Evolutionary conservation across 1,140 invertebrate species (phyloP).

Genomic region (Penaeus vannamei): DNA sequence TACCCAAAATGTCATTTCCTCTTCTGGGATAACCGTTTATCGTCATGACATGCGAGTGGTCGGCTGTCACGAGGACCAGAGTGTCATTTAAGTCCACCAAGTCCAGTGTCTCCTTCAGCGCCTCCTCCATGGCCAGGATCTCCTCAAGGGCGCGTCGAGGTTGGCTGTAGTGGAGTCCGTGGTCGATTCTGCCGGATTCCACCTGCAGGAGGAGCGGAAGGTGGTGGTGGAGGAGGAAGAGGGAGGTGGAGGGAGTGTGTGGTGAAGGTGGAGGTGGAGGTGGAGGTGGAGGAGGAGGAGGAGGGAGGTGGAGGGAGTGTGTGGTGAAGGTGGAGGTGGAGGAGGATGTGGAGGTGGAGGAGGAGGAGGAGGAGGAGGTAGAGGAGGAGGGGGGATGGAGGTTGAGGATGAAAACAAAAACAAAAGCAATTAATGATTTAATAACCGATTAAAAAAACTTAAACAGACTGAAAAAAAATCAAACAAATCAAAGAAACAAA

Average conservation of each 20-base stretch:
- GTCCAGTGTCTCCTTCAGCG: constrained; percentile 73
- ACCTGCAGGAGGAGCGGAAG: not conserved
- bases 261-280: not conserved
- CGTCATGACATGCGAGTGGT: constrained; percentile 81
- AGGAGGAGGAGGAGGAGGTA: not conserved
- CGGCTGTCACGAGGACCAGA: constrained; percentile 78
- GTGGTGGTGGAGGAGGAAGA: no score
- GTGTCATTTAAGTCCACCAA: constrained; percentile 79
- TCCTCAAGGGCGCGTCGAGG: constrained; percentile 86
- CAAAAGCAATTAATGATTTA: no score
- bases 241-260: not conserved
- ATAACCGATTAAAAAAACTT: no score
- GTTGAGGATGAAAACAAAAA: not conserved
- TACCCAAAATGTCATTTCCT: constrained; percentile 77
- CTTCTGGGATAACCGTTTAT: constrained; percentile 83
- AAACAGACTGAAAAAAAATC: no score
- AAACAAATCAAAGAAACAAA: not conserved
- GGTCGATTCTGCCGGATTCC: constrained; percentile 79
- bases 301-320: not conserved
- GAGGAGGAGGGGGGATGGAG: not conserved
- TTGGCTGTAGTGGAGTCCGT: constrained; percentile 86
- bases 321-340: not conserved
- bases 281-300: not conserved
- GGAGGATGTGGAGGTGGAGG: no score
- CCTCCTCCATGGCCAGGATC: constrained; percentile 78